Evolutionary conservation across 2,888 invertebrate genomes (phyloP), one percentile per base, ranked within the genome.

Genomic region (Podabrus alpinus): DNA sequence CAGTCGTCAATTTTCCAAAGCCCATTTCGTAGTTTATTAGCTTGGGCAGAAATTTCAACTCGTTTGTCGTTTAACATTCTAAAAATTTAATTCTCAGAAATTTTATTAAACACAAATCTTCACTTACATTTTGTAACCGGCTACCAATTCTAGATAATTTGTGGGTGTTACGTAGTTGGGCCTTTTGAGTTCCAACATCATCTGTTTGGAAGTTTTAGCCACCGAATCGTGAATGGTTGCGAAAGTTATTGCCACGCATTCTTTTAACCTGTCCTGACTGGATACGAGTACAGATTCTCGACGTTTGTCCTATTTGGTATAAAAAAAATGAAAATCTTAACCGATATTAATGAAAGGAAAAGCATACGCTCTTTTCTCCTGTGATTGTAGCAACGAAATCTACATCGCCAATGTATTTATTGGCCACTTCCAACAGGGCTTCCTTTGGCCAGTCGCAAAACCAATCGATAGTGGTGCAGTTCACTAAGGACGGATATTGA

Each of bases 391-490:
- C 91, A 59, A 93, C 89, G 75, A 96, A 89, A 83, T 93, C 91
- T 25, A 95, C 92, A 66, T 92, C 93, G 21, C 89, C 88, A 59
- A 97, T 89, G 86, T 94, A 96, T 87, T 94, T 94, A 85, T 93
- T 92, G 11, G 96, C 96, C 9, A 97, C 96, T 88, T 96, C 96
- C n/a, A 97, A 88, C 72, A 97, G 89, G 45, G 97, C 96, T 84
- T 95, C 94, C 75, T 92, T 91, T 0, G 97, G 96, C 97, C 97
- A 97, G 82, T 94, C 93, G 83, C 92, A 90, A 88, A 96, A 95
- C 96, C 96, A 97, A 87, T 97, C 95, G 17, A 96, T 95, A 0
- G 96, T 95, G 0, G 95, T 95, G 79, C 94, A 93, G 88, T 95
- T 96, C 62, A 97, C 93, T 73, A 97, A 88, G 0, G 95, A 94